These are phyloP conservation scores for Odobenus rosmarus DNA, from an alignment of 2,113 vertebrate species.

Conservation along the genomic window DNA sequence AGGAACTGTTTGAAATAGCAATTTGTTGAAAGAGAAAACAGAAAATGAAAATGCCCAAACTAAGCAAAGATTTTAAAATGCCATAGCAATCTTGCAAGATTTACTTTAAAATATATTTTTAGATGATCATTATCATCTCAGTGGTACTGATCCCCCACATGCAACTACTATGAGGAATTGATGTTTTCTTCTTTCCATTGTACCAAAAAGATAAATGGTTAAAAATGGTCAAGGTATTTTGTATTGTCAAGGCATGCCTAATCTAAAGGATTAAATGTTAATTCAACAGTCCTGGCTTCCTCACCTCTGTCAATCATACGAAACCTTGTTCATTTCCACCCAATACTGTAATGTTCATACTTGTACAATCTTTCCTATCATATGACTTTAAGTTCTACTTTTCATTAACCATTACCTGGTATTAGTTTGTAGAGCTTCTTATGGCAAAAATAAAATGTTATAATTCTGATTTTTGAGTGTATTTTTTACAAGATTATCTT, in stretches of 20 bases:
- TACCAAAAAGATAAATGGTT: conserved; percentile 65
- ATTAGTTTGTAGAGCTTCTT: conserved; percentile 91
- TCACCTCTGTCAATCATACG: conserved; percentile 67
- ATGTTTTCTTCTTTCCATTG: conserved; percentile 76
- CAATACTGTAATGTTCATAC: conserved; percentile 84
- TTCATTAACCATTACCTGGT: conserved; percentile 84
- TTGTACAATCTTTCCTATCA: conserved; percentile 86
- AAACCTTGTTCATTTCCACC: conserved; percentile 73
- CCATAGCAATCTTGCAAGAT: conserved; percentile 57
- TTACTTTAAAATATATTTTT: conserved; percentile 58
- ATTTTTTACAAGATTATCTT: conserved; percentile 67
- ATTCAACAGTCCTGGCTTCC: conserved; percentile 67
- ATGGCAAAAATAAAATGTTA: conserved; percentile 88
- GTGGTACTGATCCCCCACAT: conserved; percentile 59
- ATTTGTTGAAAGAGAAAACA: conserved; percentile 46
- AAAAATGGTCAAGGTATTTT: conserved; percentile 77
- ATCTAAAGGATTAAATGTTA: conserved; percentile 73
- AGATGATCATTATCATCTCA: conserved; percentile 30
- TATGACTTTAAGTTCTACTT: conserved; percentile 83
- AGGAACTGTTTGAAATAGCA: conserved; percentile 67
- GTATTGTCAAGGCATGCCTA: conserved; percentile 78
- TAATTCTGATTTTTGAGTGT: conserved; percentile 79
- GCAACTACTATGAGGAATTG: conserved; percentile 66
- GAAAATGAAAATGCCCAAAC: conserved; percentile 65
- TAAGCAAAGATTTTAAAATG: conserved; percentile 60